Conservation (phyloP, 2,888 invertebrate genomes). For the Trachelus stipa region DNA sequence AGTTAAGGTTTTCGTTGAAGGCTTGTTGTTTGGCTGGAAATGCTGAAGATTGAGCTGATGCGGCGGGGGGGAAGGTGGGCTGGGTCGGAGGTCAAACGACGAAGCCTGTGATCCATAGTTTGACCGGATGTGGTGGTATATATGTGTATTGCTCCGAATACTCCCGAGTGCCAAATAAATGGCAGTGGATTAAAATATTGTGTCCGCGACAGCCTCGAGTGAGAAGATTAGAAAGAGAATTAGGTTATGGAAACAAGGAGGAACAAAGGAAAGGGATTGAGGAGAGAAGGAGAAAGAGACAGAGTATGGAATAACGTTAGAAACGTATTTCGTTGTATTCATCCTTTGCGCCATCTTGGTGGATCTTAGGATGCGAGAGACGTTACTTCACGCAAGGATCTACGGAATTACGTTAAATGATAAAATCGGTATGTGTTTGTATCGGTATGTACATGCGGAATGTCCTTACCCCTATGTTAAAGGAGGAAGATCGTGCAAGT, state of each 20-base stretch:
- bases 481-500: not conserved
- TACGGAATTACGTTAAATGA: not conserved
- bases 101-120: conserved; percentile 40
- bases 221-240: conserved; percentile 16
- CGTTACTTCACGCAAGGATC: not conserved
- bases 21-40: not conserved
- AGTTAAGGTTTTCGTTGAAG: not conserved
- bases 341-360: not conserved
- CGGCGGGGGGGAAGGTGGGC: too few species aligned
- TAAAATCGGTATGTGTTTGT: not conserved
- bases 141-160: conserved; percentile 40
- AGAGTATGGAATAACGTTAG: not conserved
- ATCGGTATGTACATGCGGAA: not conserved
- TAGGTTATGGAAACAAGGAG: conserved; percentile 20
- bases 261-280: not conserved
- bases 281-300: not conserved
- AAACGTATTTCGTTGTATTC: too few species aligned
- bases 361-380: not conserved
- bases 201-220: too few species aligned
- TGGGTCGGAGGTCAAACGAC: too few species aligned
- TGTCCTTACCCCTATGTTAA: not conserved
- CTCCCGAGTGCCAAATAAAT: conserved; percentile 57
- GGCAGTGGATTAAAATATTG: too few species aligned
- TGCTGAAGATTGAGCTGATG: too few species aligned
- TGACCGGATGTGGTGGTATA: conserved; percentile 26